phyloP scores from a whole-genome alignment of 2,888 invertebrate genomes.

The Callimorpha dominula region DNA sequence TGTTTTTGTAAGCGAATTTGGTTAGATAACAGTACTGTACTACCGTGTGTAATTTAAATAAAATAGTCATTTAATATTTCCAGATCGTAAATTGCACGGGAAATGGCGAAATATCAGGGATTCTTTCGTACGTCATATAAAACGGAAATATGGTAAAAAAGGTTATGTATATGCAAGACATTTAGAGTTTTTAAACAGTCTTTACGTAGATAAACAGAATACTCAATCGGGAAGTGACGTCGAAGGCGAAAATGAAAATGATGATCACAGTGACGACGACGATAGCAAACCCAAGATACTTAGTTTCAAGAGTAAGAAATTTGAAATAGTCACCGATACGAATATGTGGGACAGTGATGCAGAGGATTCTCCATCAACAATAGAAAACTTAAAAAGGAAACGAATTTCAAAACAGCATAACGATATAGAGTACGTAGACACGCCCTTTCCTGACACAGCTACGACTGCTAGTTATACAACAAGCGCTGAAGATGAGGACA shows the following conservation, averaged over 20 bases:
- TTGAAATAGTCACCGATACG: slow-evolving; percentile 51
- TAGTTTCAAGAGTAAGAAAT: slow-evolving; percentile 46
- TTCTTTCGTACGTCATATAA: slow-evolving; percentile 71
- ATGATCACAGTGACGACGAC: slow-evolving; percentile 60
- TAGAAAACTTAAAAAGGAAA: slow-evolving; percentile 62
- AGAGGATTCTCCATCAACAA: slow-evolving; percentile 56
- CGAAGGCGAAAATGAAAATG: slow-evolving; percentile 54
- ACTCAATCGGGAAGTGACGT: slow-evolving; percentile 61
- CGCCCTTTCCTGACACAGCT: slow-evolving; percentile 57
- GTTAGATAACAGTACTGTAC: neutral
- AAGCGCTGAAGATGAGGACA: slow-evolving; percentile 69
- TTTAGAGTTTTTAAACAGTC: slow-evolving; percentile 66
- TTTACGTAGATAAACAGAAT: slow-evolving; percentile 59
- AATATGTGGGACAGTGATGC: slow-evolving; percentile 57
- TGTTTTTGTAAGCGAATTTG: neutral
- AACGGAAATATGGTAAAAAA: slow-evolving; percentile 59
- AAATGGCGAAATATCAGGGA: slow-evolving; percentile 83
- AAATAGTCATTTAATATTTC: slow-evolving; percentile 46
- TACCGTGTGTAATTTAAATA: slow-evolving; percentile 19
- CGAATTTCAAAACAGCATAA: slow-evolving; percentile 42
- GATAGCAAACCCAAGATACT: slow-evolving; percentile 55
- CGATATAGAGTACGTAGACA: slow-evolving; percentile 68
- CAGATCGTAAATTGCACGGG: slow-evolving; percentile 72
- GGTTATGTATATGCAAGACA: slow-evolving; percentile 71
- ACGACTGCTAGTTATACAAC: slow-evolving; percentile 51